These are phyloP conservation scores for Montipora foliosa DNA, from an alignment of 64 coral and sea anemone genomes.

Conservation along the genomic window DNA sequence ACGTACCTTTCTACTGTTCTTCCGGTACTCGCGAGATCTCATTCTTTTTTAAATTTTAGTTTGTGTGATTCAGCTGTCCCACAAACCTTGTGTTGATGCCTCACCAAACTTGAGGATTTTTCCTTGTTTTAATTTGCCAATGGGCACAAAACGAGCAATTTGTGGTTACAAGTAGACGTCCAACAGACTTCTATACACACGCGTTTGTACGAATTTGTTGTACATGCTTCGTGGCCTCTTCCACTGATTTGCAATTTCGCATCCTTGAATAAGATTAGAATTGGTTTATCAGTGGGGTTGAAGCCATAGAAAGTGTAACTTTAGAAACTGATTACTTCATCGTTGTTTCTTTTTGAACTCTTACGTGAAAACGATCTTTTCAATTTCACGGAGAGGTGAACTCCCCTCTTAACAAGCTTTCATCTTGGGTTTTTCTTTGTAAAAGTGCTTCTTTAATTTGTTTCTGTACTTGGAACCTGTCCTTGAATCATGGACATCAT, in stretches of 20 bases:
- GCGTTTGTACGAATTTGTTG: background rate
- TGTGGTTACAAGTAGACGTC: background rate
- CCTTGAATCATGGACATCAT: too few species aligned
- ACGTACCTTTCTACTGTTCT: conserved; percentile 25
- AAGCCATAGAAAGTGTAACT: background rate
- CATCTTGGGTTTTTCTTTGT: too few species aligned
- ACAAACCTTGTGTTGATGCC: background rate
- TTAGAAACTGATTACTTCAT: background rate
- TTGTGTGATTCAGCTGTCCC: background rate
- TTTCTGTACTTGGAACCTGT: too few species aligned
- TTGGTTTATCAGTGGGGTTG: background rate
- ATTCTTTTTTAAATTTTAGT: conserved; percentile 16
- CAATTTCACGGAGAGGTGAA: background rate
- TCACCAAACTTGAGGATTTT: background rate
- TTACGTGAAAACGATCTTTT: background rate
- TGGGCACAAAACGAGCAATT: background rate
- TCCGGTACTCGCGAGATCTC: conserved; percentile 47
- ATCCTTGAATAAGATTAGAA: background rate
- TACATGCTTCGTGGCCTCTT: background rate
- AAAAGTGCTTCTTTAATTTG: too few species aligned
- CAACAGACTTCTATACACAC: background rate
- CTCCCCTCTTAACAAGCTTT: background rate
- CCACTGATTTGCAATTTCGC: background rate
- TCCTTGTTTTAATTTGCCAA: background rate
- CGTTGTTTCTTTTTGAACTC: background rate